A percentile compares a stretch with the other conserved stretches of the same genome.
phyloP scores from a whole-genome alignment of 1,140 invertebrate genomes.

The Pseudomyrmex cubaensis region DNA sequence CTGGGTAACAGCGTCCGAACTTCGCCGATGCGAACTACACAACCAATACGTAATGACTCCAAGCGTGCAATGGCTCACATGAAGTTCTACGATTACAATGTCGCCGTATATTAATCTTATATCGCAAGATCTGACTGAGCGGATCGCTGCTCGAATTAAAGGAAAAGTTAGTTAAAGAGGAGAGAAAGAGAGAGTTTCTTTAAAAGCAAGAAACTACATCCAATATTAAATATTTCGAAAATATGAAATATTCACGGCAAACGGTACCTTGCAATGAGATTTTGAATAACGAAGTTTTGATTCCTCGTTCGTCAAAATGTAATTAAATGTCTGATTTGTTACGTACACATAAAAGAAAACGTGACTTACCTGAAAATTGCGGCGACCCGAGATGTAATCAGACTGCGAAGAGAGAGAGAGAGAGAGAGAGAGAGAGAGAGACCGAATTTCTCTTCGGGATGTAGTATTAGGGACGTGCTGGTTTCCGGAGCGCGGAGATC shows the following conservation, averaged over 20 bases:
- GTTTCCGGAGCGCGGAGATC: conserved; percentile 24
- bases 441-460: conserved; percentile 13
- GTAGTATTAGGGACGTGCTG: background rate
- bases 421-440: too few relatives aligned
- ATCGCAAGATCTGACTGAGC: conserved; percentile 3
- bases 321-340: background rate
- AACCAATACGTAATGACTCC: conserved; percentile 23
- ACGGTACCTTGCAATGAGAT: background rate
- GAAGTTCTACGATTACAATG: conserved; percentile 32
- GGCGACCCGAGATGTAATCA: conserved; percentile 24
- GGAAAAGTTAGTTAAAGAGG: too few relatives aligned
- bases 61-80: conserved; percentile 47
- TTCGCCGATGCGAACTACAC: conserved; percentile 44
- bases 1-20: conserved; percentile 22
- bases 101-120: background rate
- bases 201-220: background rate
- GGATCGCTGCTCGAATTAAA: too few relatives aligned
- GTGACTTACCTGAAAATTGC: background rate
- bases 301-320: background rate
- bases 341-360: background rate
- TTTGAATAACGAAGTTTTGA: background rate
- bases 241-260: background rate
- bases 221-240: background rate
- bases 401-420: background rate
- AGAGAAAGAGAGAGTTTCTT: conserved; percentile 2